Percentiles rank a stretch among this genome's conserved stretches.
These are phyloP conservation scores for Cuculus canorus DNA, from an alignment of 2,797 vertebrate species.

Conservation along the genomic window DNA sequence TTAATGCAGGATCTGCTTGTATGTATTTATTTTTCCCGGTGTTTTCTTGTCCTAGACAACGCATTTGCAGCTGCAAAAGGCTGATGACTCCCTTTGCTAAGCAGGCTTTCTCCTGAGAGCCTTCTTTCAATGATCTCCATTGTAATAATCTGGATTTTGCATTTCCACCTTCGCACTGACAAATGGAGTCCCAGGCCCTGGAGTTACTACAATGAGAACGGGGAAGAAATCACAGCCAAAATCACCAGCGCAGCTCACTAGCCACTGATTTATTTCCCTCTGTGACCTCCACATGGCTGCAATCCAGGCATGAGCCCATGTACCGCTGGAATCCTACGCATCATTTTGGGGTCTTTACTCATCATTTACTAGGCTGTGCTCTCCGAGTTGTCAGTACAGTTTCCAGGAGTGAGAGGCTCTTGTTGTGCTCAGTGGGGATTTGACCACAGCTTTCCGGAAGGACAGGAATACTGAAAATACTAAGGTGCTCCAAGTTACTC, in stretches of 20 bases:
- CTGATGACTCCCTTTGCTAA: constrained; percentile 45
- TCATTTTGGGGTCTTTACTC: constrained; percentile 13
- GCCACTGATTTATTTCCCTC: constrained; percentile 60
- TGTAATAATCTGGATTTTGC: neutral
- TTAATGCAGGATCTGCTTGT: constrained; percentile 9
- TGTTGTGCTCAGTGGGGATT: neutral
- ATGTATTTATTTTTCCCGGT: constrained; percentile 26
- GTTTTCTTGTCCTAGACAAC: constrained; percentile 56
- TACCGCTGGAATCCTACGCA: neutral
- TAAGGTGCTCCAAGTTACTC: constrained; percentile 16
- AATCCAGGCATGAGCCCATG: neutral
- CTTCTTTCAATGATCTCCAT: constrained; percentile 9
- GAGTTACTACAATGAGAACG: neutral
- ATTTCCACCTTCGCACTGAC: neutral
- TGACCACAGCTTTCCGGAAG: neutral
- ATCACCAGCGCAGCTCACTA: neutral
- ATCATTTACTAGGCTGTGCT: neutral
- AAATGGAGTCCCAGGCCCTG: neutral
- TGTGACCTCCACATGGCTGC: neutral
- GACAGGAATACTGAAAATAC: neutral
- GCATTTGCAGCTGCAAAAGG: constrained; percentile 41
- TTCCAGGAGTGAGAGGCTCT: constrained; percentile 13
- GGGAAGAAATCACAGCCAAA: constrained; percentile 51
- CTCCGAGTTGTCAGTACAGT: neutral
- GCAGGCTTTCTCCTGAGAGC: constrained; percentile 37